A percentile compares a stretch with the other conserved stretches of the same genome.
phyloP scores from a whole-genome alignment of 1,140 invertebrate species.

The Drosophila virilis region DNA sequence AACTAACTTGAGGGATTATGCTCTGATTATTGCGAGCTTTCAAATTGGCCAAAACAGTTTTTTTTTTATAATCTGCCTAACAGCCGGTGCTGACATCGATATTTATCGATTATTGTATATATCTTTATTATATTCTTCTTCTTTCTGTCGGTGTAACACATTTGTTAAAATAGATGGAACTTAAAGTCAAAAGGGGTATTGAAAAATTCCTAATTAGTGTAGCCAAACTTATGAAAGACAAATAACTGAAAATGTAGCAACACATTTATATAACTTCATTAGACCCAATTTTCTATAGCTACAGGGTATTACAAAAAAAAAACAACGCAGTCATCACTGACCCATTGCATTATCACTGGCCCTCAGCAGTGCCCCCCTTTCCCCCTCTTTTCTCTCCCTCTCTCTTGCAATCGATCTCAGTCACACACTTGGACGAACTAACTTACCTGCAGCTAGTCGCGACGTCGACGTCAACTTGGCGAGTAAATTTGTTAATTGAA shows the following conservation, averaged over 20 bases:
- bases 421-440: constrained; percentile 12
- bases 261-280: background rate
- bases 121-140: no score
- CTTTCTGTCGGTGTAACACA: background rate
- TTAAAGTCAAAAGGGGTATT: no score
- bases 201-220: no score
- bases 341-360: constrained; percentile 50
- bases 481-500: constrained; percentile 57
- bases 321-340: constrained; percentile 31
- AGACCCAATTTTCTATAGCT: background rate
- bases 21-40: no score
- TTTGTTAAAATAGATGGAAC: no score
- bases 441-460: constrained; percentile 64
- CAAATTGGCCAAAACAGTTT: no score
- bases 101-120: no score
- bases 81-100: no score
- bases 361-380: constrained; percentile 3
- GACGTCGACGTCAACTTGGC: constrained; percentile 22
- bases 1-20: no score
- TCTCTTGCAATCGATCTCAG: background rate
- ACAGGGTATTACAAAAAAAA: constrained; percentile 11
- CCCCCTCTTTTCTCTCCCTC: background rate
- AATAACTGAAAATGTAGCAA: no score
- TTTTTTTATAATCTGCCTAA: no score
- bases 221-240: no score